Base-by-base conservation (phyloP, 1,140 invertebrate genomes). In the Drosophila miranda region DNA sequence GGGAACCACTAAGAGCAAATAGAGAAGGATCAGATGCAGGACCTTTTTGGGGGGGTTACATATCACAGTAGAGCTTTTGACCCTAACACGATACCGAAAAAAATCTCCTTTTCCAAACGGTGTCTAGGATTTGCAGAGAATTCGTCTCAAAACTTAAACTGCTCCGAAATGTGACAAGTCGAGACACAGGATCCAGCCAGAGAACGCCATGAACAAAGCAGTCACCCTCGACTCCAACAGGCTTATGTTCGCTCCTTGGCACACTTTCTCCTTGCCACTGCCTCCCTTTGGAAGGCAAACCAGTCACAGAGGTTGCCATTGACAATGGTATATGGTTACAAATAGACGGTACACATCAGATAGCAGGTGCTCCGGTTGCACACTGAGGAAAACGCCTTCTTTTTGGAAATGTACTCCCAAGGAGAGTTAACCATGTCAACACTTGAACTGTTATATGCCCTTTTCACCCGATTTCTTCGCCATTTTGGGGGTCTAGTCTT, bases 241-340 rank as follows among this genome's bases (percentile, higher is more conserved):
- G 55, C 69, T 57, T 74, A 74, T 70, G 67, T 41, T 66, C 21
- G 14, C 42, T 34, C 8, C 5, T 13, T 11, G 16, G 28, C 34
- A 26, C 28, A 16, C 4, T 9, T 52, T 41, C 8, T 19, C 23
- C 4, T 14, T 9, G 2, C 30, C n/a, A 19, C n/a, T 26, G 23
- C 23, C 9, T 11, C n/a, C 28, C 50, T 53, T 34, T 41, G 56
- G 49, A 28, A 61, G 42, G 46, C 34, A 61, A 61, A 58, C 68
- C 70, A 43, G 43, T 8, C 23, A 42, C 52, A 72, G 69, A 30
- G 23, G 69, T 62, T 62, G 70, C 48, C 70, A 74, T 52, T 64
- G 70, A 72, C 69, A 62, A 72, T 62, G 70, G 48, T 60, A 73
- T 51, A 43, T 73, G 70, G 51, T 63, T 73, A 53, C 51, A 52